Conservation (phyloP, 2,113 vertebrate genomes). For the Rousettus leschenaultii region DNA sequence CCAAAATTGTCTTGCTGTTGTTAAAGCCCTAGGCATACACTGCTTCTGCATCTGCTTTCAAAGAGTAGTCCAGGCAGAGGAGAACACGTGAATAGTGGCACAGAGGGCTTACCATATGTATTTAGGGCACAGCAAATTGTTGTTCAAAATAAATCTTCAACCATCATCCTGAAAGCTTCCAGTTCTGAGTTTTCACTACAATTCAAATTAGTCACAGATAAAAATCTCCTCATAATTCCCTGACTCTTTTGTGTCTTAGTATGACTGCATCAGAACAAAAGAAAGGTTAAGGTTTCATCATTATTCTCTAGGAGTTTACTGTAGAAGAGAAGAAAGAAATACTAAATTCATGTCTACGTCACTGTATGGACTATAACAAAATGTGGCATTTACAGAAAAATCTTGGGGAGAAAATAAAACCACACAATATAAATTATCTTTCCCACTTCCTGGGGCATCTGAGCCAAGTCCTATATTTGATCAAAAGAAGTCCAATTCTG, state of each 20-base stretch:
- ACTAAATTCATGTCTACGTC: background rate
- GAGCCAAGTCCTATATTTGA: background rate
- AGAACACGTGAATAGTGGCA: background rate
- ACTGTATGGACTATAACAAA: background rate
- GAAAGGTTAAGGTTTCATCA: background rate
- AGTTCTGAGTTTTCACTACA: background rate
- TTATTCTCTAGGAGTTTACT: background rate
- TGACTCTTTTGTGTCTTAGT: background rate
- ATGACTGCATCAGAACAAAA: background rate
- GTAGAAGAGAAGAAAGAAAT: background rate
- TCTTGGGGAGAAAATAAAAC: background rate
- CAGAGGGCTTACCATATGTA: background rate
- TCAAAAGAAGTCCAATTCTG: background rate
- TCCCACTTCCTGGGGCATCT: background rate
- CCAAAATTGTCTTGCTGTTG: background rate
- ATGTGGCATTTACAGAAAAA: slow-evolving; percentile 18
- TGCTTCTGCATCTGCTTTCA: background rate
- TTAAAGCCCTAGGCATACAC: background rate
- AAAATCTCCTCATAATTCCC: background rate
- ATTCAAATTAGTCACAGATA: background rate
- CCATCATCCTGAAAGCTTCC: background rate
- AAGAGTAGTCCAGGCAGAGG: background rate
- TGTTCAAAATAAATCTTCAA: background rate
- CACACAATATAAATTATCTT: background rate
- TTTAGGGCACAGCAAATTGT: background rate